Percentiles rank a stretch among this genome's conserved stretches.
Conservation (phyloP, 92 coral and sea anemone genomes). For the Umimayanthus chanpuru region DNA sequence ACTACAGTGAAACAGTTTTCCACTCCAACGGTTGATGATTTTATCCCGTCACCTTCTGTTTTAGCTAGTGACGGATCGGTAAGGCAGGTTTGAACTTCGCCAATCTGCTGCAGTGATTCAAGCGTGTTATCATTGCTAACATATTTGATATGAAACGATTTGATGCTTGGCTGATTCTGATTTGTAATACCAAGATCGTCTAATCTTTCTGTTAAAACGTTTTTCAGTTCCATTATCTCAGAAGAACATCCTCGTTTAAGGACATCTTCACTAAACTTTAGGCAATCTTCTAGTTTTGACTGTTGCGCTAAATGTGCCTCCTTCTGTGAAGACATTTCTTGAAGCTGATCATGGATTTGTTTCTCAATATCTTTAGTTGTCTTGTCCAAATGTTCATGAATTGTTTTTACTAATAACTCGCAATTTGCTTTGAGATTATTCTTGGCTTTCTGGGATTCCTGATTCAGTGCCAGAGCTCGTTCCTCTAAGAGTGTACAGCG, state of each 20-base stretch:
- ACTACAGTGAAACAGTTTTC: too few relatives aligned
- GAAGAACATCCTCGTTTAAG: conserved; percentile 5
- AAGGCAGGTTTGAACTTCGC: too few relatives aligned
- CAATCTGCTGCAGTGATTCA: not conserved
- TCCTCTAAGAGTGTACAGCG: not conserved
- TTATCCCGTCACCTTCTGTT: too few relatives aligned
- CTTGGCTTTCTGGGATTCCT: conserved; percentile 1
- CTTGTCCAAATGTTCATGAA: not conserved
- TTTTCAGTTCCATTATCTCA: not conserved
- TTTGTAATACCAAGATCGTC: too few relatives aligned
- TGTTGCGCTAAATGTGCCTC: not conserved
- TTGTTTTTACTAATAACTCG: not conserved
- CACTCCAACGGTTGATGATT: too few relatives aligned
- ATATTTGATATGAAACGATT: not conserved
- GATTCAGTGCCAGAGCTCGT: not conserved
- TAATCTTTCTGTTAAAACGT: conserved; percentile 2
- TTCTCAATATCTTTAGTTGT: not conserved
- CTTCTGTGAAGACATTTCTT: not conserved
- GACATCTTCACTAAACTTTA: conserved; percentile 10
- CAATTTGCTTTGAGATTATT: not conserved
- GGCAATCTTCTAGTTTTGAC: not conserved
- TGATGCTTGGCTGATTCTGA: not conserved
- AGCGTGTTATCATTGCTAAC: not conserved
- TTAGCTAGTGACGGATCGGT: too few relatives aligned
- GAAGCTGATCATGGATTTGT: not conserved